These are phyloP conservation scores for Drosophila burlai DNA, from an alignment of 1,140 invertebrate species.

Conservation along the genomic window DNA sequence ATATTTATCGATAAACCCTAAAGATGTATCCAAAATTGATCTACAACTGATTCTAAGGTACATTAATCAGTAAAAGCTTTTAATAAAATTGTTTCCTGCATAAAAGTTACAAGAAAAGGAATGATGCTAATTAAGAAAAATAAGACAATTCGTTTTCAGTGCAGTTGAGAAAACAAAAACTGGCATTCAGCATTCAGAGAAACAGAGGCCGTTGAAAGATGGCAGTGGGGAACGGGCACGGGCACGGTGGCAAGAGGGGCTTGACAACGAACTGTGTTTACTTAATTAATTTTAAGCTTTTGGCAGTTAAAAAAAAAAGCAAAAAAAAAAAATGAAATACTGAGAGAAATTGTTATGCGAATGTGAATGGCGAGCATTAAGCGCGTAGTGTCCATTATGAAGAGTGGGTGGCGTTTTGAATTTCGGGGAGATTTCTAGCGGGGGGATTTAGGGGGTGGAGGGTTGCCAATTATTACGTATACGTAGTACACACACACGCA, in stretches of 20 bases:
- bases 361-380: conserved; percentile 72
- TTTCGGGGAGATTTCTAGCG: background rate
- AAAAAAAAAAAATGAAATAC: conserved; percentile 25
- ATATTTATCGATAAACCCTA: background rate
- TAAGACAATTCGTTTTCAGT: background rate
- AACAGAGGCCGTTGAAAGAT: conserved; percentile 18
- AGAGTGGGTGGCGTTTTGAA: conserved; percentile 33
- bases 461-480: conserved; percentile 19
- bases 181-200: conserved; percentile 30
- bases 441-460: conserved; percentile 2
- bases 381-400: conserved; percentile 48
- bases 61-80: background rate
- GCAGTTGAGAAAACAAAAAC: conserved; percentile 22
- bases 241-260: conserved; percentile 9
- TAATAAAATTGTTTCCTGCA: too few species aligned
- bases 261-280: conserved; percentile 66
- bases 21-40: background rate
- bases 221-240: conserved; percentile 2
- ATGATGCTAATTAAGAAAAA: background rate
- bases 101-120: background rate
- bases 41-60: too few species aligned
- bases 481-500: background rate
- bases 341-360: conserved; percentile 67
- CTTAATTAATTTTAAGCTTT: conserved; percentile 83
- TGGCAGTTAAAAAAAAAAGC: conserved; percentile 64